Conservation (phyloP, 2,797 vertebrate species). For the Nannoperca obscura region DNA sequence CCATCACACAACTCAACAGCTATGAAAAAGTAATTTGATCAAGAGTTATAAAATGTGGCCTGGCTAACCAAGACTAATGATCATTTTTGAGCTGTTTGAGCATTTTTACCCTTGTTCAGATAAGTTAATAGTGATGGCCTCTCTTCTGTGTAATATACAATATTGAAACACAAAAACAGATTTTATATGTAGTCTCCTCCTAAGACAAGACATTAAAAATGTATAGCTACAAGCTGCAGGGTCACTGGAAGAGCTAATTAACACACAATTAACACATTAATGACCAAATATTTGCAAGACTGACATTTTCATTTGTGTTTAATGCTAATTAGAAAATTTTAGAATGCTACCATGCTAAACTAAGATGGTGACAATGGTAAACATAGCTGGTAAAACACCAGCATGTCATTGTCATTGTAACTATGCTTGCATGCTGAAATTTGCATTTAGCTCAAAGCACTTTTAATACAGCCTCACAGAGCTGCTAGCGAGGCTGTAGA, state of each 20-base stretch:
- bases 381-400: neutral
- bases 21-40: conserved; percentile 4
- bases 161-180: conserved; percentile 4
- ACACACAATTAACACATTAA: neutral
- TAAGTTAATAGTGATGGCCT: neutral
- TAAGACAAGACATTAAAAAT: neutral
- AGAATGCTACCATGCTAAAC: neutral
- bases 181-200: neutral
- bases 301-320: neutral
- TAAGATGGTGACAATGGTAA: neutral
- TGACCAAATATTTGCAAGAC: neutral
- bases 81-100: conserved; percentile 1
- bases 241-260: neutral
- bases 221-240: neutral
- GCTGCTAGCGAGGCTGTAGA: too few species aligned
- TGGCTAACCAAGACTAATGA: neutral
- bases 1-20: neutral
- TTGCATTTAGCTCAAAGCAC: conserved; percentile 5
- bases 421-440: neutral
- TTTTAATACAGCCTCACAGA: too few species aligned
- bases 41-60: neutral
- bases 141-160: neutral
- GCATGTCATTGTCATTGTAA: neutral
- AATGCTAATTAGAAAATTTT: neutral
- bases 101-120: neutral